These are phyloP conservation scores for Azorinus chamasolen DNA, from an alignment of 2,888 invertebrate genomes.

Conservation along the genomic window DNA sequence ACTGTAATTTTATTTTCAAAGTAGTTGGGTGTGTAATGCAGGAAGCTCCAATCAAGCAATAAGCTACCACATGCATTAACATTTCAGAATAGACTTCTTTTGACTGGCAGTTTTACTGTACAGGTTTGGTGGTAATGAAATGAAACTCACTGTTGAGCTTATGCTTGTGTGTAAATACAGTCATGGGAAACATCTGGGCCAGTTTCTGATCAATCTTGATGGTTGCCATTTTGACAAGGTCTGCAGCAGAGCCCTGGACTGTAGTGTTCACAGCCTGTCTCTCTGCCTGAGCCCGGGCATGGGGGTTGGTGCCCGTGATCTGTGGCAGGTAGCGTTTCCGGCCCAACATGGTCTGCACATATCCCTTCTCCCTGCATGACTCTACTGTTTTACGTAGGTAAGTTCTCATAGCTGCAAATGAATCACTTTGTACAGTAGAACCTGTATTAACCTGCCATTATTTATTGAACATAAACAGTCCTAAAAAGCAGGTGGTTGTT, in stretches of 20 bases:
- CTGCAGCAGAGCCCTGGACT: constrained; percentile 98
- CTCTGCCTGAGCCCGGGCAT: constrained; percentile 90
- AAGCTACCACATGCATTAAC: too few species aligned
- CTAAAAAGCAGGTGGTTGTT: too few species aligned
- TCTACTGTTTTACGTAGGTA: constrained; percentile 89
- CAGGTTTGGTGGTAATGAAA: too few species aligned
- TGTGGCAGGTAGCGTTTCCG: constrained; percentile 92
- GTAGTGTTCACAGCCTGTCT: constrained; percentile 98
- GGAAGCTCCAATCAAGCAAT: too few species aligned
- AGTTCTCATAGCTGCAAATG: constrained; percentile 88
- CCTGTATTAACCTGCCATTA: too few species aligned
- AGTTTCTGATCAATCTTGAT: constrained; percentile 90
- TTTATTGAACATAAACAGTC: too few species aligned
- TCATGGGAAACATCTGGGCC: constrained; percentile 86
- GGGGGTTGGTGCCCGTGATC: constrained; percentile 90
- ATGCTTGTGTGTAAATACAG: constrained; percentile 69
- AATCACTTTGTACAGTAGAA: too few species aligned
- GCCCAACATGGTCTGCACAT: constrained; percentile 93
- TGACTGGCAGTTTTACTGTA: too few species aligned
- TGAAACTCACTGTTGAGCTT: constrained; percentile 10
- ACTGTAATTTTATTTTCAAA: too few species aligned
- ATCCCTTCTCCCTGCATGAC: constrained; percentile 91
- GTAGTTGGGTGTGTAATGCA: too few species aligned
- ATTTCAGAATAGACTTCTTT: too few species aligned
- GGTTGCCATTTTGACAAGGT: constrained; percentile 97